Base-by-base conservation (phyloP, 2,797 vertebrate genomes). In the Miichthys miiuy region DNA sequence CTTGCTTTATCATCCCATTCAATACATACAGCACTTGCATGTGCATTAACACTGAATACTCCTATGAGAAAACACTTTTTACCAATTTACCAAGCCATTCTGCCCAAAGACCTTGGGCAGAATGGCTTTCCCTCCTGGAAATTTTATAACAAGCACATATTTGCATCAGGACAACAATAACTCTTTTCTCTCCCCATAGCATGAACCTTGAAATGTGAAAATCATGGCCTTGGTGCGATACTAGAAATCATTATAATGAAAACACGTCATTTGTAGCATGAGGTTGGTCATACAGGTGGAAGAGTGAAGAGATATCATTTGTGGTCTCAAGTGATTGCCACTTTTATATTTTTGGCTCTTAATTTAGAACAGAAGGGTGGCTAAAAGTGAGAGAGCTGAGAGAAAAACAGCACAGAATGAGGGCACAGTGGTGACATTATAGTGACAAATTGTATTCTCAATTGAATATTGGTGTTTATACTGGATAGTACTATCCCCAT, bases 171-270 rank as follows among this genome's bases (percentile, higher is more conserved):
- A 70, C 80, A 87, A 85, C 82, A 90, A 81, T 82, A 85, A 76
- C 60, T 90, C 72, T 70, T 68, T 87, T 84, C 62, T 57, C 41
- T 73, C 75, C 46, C 61, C 60, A 81, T 46, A 70, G 80, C 7
- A 4, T 87, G 80, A 89, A 89, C 88, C 90, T 89, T 92, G 87
- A 93, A 93, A 91, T 93, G 66, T 78, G 86, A 89, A 93, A 89
- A 81, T 75, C 71, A 84, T 38, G 42, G 83, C 80, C 68, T 70
- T 72, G 69, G 75, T 21, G 42, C 80, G 68, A 73, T 42, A 72
- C 70, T 52, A 79, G 58, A 90, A 81, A 74, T 82, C 66, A 80
- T 84, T 91, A 18, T 63, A 82, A 88, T 80, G 74, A 86, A 84
- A 91, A 38, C 58, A 62, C 9, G 20, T 77, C 5, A 23, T 87